These are phyloP conservation scores for Malachius bipustulatus DNA, from an alignment of 2,888 invertebrate species.

Conservation along the genomic window DNA sequence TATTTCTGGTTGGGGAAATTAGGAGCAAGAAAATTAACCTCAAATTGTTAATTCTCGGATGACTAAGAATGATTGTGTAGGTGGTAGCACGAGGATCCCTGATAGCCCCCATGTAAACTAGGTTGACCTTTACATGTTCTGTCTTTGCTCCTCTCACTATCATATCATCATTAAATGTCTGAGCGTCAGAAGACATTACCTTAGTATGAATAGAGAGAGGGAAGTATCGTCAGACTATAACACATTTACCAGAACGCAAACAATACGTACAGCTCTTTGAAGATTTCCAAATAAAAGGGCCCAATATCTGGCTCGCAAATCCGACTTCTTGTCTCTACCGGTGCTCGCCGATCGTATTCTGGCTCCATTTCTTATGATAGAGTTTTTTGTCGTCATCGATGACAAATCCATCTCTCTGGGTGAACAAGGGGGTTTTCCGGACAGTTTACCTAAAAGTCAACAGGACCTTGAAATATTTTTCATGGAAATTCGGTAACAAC, in stretches of 20 bases:
- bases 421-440: slow-evolving; percentile 51
- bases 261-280: slow-evolving; percentile 60
- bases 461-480: slow-evolving; percentile 13
- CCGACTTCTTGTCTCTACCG: slow-evolving; percentile 76
- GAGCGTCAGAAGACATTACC: too few relatives aligned
- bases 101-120: too few relatives aligned
- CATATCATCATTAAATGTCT: too few relatives aligned
- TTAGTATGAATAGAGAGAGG: too few relatives aligned
- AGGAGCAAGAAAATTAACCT: too few relatives aligned
- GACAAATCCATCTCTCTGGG: slow-evolving; percentile 37
- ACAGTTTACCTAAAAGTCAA: slow-evolving; percentile 37
- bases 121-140: too few relatives aligned
- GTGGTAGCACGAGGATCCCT: too few relatives aligned
- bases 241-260: neutral
- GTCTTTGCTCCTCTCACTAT: too few relatives aligned
- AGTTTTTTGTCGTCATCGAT: slow-evolving; percentile 19
- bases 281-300: slow-evolving; percentile 89
- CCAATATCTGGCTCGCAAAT: slow-evolving; percentile 89
- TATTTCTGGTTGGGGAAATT: too few relatives aligned
- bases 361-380: slow-evolving; percentile 37
- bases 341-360: slow-evolving; percentile 75
- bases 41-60: too few relatives aligned
- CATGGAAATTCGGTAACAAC: slow-evolving; percentile 20
- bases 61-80: too few relatives aligned
- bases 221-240: too few relatives aligned